phyloP scores from a whole-genome alignment of 2,113 vertebrate species.

The Phaethon lepturus region DNA sequence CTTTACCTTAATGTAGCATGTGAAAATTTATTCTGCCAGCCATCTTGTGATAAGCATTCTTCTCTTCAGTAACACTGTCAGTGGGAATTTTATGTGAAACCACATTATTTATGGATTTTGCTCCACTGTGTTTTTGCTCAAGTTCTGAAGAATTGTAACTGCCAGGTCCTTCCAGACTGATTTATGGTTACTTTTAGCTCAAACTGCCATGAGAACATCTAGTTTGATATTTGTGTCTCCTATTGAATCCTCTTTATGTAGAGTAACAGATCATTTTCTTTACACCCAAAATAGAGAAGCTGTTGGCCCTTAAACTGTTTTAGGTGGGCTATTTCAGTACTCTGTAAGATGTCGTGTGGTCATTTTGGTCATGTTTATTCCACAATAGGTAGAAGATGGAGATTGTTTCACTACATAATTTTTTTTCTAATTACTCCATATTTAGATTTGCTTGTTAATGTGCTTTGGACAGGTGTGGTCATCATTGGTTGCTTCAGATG shows the following conservation, averaged over 20 bases:
- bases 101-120: not conserved
- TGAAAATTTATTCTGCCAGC: not conserved
- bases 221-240: not conserved
- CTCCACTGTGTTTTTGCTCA: not conserved
- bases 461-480: not conserved
- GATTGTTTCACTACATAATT: not conserved
- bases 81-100: not conserved
- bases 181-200: not conserved
- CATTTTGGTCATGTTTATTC: not conserved
- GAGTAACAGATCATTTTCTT: not conserved
- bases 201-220: not conserved
- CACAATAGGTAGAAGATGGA: not conserved
- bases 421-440: fast-evolving
- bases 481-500: not conserved
- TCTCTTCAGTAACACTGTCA: not conserved
- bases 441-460: not conserved
- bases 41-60: not conserved
- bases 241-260: not conserved
- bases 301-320: not conserved
- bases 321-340: not conserved
- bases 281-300: not conserved
- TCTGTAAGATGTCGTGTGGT: not conserved
- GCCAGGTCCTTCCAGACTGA: not conserved
- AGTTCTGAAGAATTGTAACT: not conserved
- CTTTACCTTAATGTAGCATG: not conserved